Evolutionary conservation across 2,888 invertebrate species (phyloP), one percentile per base, ranked within the genome.

Genomic region (Pegoplata infirma): DNA sequence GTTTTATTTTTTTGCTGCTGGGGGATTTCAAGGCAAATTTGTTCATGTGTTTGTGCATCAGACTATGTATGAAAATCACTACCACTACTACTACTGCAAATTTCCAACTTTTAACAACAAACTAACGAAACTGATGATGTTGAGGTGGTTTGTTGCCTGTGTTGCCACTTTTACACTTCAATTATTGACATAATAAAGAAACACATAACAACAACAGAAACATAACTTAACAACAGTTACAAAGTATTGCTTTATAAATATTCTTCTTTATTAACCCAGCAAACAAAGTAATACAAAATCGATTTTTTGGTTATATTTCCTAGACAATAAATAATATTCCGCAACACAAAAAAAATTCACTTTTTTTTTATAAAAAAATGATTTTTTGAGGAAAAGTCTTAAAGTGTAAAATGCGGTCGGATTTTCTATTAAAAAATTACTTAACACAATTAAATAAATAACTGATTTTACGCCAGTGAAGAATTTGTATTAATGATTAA

Each of bases 101-200:
- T 6, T 3, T 5, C 3, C 6, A 6, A 25, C 25, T 25, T 25
- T 25, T 25, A 6, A 3, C 6, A 36, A 40, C 36, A 40, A 40
- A 40, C 36, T 40, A 40, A 40, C 12, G n/a, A 40, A 40, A 40
- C 36, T 40, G 14, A 40, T 40, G n/a, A 40, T 40, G 36, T n/a
- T 40, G n/a, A 40, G n/a, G 36, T n/a, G 12, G 36, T 40, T 40
- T 40, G 25, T 47, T 47, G 46, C 16, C 10, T 47, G 16, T 61
- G 63, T 77, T 77, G 63, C 67, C 53, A 66, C 73, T 73, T 77
- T 68, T 72, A 72, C 58, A 77, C 77, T 73, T 77, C 63, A 77
- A 73, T 53, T 77, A 49, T 77, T 73, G 46, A 77, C 63, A 73
- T 77, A 68, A 77, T 73, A 73, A 68, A 73, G 71, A 21, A 55